Conservation (phyloP, 2,113 vertebrate species). For the Cariama cristata region DNA sequence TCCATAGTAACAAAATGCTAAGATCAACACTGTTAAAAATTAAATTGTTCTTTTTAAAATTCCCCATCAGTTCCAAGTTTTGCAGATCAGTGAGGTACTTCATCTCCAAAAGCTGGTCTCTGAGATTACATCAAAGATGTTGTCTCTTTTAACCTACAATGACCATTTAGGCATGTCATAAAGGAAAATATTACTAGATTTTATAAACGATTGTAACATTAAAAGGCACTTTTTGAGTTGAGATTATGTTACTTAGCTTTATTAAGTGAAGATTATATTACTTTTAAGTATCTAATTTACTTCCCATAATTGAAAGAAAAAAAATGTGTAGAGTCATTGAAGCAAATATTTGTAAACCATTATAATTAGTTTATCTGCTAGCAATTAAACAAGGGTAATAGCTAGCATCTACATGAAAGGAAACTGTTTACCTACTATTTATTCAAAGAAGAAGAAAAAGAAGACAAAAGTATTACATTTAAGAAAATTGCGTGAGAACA, state of each 20-base stretch:
- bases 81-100: not conserved
- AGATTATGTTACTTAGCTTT: not conserved
- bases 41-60: not conserved
- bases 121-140: not conserved
- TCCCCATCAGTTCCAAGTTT: not conserved
- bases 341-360: not conserved
- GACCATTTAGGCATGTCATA: not conserved
- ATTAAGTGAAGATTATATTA: not conserved
- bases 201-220: not conserved
- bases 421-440: not conserved
- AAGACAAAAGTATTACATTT: not conserved
- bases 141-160: not conserved
- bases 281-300: not conserved
- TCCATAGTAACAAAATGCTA: not conserved
- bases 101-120: not conserved
- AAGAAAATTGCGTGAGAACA: not conserved
- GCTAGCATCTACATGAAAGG: not conserved
- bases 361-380: not conserved
- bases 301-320: not conserved
- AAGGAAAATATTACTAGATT: not conserved
- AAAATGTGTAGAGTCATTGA: not conserved
- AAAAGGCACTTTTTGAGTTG: not conserved
- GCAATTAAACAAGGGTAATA: not conserved
- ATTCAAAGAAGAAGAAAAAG: not conserved
- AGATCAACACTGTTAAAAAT: not conserved